phyloP scores from a whole-genome alignment of 2,797 vertebrate species.

The Micromesistius poutassou region DNA sequence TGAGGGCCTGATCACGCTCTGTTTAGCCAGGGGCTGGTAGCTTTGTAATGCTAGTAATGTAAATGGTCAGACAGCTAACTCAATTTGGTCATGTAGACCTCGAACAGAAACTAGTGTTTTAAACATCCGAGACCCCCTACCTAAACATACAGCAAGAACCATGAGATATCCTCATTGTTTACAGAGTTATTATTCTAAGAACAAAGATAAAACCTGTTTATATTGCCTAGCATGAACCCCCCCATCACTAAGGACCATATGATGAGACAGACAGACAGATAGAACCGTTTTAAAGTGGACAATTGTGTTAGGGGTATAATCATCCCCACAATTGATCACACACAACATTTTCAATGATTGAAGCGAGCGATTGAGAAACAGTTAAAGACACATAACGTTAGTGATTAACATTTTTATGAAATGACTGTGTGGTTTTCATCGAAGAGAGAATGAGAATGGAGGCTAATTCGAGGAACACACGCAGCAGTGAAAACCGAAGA shows the following conservation, averaged over 20 bases:
- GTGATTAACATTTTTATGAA: background rate
- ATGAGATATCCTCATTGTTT: background rate
- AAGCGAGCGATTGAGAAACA: background rate
- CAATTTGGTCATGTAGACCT: background rate
- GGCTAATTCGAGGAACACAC: background rate
- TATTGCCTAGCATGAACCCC: background rate
- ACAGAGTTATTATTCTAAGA: background rate
- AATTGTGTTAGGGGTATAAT: background rate
- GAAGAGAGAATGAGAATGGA: background rate
- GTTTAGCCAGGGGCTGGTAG: background rate
- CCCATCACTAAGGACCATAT: background rate
- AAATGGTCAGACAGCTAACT: background rate
- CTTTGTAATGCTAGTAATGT: background rate
- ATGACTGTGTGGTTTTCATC: background rate
- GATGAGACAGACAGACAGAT: background rate
- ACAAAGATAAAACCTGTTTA: background rate
- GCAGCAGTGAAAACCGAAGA: background rate
- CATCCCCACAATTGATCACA: background rate
- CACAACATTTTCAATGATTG: slow-evolving; percentile 1
- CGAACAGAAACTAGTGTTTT: background rate
- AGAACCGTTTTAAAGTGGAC: background rate
- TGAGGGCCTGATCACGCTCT: background rate
- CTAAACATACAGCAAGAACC: background rate
- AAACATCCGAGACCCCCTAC: background rate
- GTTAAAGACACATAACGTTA: background rate